Evolutionary conservation across 2,113 vertebrate genomes (phyloP), one percentile per base, ranked within the genome.

Genomic region (Sardina pilchardus): DNA sequence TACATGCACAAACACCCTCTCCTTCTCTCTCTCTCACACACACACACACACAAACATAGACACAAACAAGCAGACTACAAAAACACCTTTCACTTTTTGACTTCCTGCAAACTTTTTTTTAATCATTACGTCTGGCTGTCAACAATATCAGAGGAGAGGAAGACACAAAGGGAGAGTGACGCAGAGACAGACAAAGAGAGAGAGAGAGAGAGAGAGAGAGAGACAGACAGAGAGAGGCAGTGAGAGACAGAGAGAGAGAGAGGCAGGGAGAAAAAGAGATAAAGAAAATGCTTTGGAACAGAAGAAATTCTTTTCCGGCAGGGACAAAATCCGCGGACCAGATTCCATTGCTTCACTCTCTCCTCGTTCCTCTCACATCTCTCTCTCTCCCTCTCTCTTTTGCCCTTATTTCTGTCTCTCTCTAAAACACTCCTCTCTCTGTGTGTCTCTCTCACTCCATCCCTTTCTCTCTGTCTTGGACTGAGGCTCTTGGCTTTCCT

Each of bases 261-360:
- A 71, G n/a, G 30, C n/a, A 71, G n/a, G 16, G 30, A 34, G 67
- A 36, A 2, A 75, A 14, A 75, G 30, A 75, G 26, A 75, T 6
- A 75, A 6, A 71, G 63, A 26, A 26, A 67, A 67, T 10, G 8
- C 63, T 67, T 67, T 67, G 63, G 7, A 30, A 78, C 4, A 34
- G 53, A 24, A 59, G 53, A 59, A 59, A 56, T 56, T 56, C 21
- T 59, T 24, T 59, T 19, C 48, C 14, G 48, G 48, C 48, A 50
- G 48, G 48, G 48, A 50, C 48, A 50, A 50, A 59, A 21, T 24
- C 53, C 53, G 21, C 21, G 19, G 21, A 24, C 53, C 53, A 59
- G 53, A 75, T 88, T 81, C 82, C 84, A 84, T 83, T 67, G 43
- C 82, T 86, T 83, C 50, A 45, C 56, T 50, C 42, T 45, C 45